Percentiles rank a stretch among this genome's conserved stretches.
phyloP scores from a whole-genome alignment of 2,888 invertebrate species.

The Drosophila buzzatii region DNA sequence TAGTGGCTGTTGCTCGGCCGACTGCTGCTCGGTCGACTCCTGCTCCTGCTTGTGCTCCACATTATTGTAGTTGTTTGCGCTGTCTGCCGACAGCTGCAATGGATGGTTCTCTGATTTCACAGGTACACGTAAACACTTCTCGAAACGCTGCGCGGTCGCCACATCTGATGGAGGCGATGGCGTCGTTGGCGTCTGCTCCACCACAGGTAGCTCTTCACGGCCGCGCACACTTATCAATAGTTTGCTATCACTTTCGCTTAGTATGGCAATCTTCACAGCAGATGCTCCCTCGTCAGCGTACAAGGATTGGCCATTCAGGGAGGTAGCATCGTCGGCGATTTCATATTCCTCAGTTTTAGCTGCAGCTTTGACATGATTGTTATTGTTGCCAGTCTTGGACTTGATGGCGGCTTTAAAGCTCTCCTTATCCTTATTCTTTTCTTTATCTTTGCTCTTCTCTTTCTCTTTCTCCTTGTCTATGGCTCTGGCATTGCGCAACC shows the following conservation, averaged over 20 bases:
- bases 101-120: conserved; percentile 82
- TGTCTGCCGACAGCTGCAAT: conserved; percentile 66
- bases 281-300: conserved; percentile 44
- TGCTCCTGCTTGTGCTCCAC: conserved; percentile 17
- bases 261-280: conserved; percentile 86
- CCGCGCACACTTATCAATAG: conserved; percentile 88
- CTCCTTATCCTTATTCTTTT: conserved; percentile 30
- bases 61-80: conserved; percentile 57
- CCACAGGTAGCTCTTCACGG: conserved; percentile 90
- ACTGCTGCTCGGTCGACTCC: conserved; percentile 1
- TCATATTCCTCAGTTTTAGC: conserved; percentile 86
- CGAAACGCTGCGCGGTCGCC: conserved; percentile 59
- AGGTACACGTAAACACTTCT: conserved; percentile 82
- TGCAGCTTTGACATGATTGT: conserved; percentile 45
- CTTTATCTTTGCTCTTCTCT: conserved; percentile 24
- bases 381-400: conserved; percentile 35
- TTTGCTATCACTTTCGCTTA: conserved; percentile 85
- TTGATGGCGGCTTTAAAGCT: conserved; percentile 32
- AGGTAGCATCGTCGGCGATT: conserved; percentile 86
- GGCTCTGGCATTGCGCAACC: conserved; percentile 57
- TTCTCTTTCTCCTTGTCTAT: conserved; percentile 49
- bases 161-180: conserved; percentile 21
- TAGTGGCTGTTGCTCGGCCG: conserved; percentile 26
- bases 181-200: conserved; percentile 71
- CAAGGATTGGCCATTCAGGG: conserved; percentile 82